Evolutionary conservation across 2,113 vertebrate genomes (phyloP).

Genomic region (Thamnaconus septentrionalis): DNA sequence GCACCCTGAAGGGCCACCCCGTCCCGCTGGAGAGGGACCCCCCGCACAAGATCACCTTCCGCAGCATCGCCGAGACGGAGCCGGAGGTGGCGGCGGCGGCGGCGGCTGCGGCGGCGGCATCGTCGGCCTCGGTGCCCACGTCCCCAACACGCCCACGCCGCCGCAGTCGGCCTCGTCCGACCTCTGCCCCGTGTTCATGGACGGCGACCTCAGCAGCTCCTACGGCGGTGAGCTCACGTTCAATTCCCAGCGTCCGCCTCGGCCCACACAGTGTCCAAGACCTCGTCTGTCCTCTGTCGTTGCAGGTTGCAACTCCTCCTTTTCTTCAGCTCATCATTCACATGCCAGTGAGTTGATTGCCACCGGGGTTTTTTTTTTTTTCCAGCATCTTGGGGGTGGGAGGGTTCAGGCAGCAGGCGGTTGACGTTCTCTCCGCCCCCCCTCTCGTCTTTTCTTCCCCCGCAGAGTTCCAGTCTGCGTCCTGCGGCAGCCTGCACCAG

Average conservation of each 20-base stretch:
- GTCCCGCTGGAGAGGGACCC: constrained; percentile 92
- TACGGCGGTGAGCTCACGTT: constrained; percentile 64
- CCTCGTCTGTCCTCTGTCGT: background rate
- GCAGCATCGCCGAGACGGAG: constrained; percentile 90
- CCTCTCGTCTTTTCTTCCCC: background rate
- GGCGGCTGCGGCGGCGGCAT: constrained; percentile 69
- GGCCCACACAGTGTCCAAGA: background rate
- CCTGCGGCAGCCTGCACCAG: constrained; percentile 89
- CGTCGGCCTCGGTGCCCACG: constrained; percentile 84
- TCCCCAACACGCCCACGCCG: constrained; percentile 90
- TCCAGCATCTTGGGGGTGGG: too few relatives aligned
- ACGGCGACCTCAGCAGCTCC: constrained; percentile 84
- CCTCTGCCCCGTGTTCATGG: constrained; percentile 84
- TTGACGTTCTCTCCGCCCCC: background rate
- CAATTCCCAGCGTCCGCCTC: background rate
- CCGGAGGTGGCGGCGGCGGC: constrained; percentile 73
- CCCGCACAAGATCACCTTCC: constrained; percentile 92
- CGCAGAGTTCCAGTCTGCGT: constrained; percentile 88
- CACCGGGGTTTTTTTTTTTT: too few relatives aligned
- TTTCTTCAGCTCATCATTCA: constrained; percentile 82
- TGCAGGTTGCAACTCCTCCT: constrained; percentile 87
- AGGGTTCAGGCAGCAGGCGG: too few relatives aligned
- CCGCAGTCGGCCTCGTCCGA: constrained; percentile 92
- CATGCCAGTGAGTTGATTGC: constrained; percentile 85
- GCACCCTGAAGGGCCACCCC: constrained; percentile 87